These are phyloP conservation scores for Bufo gargarizans DNA, from an alignment of 2,113 vertebrate species.

Conservation along the genomic window DNA sequence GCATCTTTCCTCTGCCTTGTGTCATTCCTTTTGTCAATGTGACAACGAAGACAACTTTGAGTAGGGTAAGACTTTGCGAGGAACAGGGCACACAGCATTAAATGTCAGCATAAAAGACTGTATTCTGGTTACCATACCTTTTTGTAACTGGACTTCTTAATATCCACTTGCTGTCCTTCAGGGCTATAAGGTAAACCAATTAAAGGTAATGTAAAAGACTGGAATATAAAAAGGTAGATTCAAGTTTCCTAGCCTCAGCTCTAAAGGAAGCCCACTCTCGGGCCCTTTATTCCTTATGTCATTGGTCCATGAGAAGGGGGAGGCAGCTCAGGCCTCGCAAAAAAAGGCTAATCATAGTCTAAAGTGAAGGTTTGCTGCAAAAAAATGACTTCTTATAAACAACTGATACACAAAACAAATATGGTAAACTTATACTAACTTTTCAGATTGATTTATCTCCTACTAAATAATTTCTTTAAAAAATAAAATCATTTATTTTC, in stretches of 20 bases:
- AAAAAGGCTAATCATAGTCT: too few species aligned
- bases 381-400: too few species aligned
- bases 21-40: too few species aligned
- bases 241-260: not conserved
- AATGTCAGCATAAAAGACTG: not conserved
- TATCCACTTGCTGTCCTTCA: conserved; percentile 86
- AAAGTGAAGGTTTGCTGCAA: too few species aligned
- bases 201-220: not conserved
- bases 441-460: not conserved
- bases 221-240: not conserved
- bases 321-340: too few species aligned
- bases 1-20: too few species aligned
- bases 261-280: not conserved
- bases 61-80: too few species aligned
- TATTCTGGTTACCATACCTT: conserved; percentile 78
- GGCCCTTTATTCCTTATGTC: not conserved
- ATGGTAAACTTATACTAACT: not conserved
- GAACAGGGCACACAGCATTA: not conserved
- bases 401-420: not conserved
- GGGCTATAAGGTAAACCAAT: conserved; percentile 74
- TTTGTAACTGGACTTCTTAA: conserved; percentile 97
- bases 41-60: too few species aligned
- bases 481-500: not conserved
- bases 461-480: not conserved
- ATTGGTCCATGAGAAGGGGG: not conserved